A percentile compares a stretch with the other conserved stretches of the same genome.
Conservation (phyloP, 2,888 invertebrate genomes). For the Apamea sordens region DNA sequence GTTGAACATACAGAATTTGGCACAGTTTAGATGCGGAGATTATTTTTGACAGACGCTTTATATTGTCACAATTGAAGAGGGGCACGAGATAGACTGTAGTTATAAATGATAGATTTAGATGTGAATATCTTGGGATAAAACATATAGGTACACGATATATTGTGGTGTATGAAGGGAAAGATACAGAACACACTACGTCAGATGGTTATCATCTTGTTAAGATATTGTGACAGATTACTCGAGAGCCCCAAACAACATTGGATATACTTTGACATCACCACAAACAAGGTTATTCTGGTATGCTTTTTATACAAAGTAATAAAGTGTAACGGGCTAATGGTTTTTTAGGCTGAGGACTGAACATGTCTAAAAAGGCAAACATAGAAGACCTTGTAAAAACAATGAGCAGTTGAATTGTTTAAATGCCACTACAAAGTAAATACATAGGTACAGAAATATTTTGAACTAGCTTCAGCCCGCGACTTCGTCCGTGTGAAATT, state of each 20-base stretch:
- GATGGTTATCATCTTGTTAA: constrained; percentile 27
- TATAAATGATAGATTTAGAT: constrained; percentile 46
- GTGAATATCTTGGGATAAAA: constrained; percentile 30
- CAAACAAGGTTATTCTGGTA: constrained; percentile 19
- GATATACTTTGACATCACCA: constrained; percentile 15
- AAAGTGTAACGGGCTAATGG: constrained; percentile 1
- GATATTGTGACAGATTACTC: constrained; percentile 41
- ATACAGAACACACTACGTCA: constrained; percentile 20
- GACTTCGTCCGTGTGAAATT: background rate
- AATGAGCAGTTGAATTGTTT: constrained; percentile 12
- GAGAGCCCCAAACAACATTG: constrained; percentile 14
- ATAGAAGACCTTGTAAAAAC: constrained; percentile 1
- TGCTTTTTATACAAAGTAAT: background rate
- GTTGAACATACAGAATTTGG: constrained; percentile 35
- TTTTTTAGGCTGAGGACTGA: constrained; percentile 36
- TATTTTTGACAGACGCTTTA: constrained; percentile 65
- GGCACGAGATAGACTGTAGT: constrained; percentile 40
- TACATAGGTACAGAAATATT: constrained; percentile 12
- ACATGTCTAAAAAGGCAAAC: constrained; percentile 15
- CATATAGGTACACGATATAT: background rate
- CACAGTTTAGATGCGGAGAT: constrained; percentile 43
- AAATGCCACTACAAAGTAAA: constrained; percentile 13
- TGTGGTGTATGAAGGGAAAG: background rate
- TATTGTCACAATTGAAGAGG: constrained; percentile 56
- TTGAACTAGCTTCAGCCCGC: background rate